Percentiles rank a stretch among this genome's conserved stretches.
Evolutionary conservation across 2,113 vertebrate genomes (phyloP).

Genomic region (Rattus rattus): DNA sequence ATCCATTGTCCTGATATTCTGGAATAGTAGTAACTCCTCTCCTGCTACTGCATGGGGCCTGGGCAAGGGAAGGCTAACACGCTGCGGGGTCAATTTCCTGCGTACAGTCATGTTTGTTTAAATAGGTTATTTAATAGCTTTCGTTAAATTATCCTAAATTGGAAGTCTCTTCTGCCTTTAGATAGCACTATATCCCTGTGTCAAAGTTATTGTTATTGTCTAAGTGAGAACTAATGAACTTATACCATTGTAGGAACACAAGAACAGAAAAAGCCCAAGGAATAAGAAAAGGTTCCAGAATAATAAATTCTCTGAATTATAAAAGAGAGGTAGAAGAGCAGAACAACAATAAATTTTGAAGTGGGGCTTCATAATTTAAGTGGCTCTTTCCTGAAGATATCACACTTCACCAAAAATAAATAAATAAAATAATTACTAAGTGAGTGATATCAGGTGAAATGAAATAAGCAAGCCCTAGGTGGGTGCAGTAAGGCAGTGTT

Average conservation of each 20-base stretch:
- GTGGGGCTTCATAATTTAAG: neutral
- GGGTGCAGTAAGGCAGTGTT: neutral
- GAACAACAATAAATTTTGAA: neutral
- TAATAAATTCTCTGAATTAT: neutral
- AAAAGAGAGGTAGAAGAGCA: neutral
- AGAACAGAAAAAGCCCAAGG: neutral
- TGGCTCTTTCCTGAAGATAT: neutral
- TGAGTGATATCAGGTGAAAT: neutral
- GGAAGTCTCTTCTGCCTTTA: constrained; percentile 39
- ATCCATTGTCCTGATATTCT: no score
- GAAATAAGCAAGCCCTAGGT: neutral
- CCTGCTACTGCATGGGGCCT: neutral
- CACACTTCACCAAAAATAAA: neutral
- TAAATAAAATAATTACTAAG: no score
- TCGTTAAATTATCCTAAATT: constrained; percentile 38
- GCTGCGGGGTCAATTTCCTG: neutral
- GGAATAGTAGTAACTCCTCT: rapidly evolving
- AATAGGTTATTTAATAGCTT: constrained; percentile 36
- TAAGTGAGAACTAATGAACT: neutral
- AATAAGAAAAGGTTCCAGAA: neutral
- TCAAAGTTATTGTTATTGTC: neutral
- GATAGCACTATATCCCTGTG: neutral
- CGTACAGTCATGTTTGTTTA: neutral
- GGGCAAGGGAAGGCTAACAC: rapidly evolving
- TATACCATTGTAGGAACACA: neutral